phyloP scores from a whole-genome alignment of 1,140 invertebrate genomes.

The Philotrypesis tridentata region DNA sequence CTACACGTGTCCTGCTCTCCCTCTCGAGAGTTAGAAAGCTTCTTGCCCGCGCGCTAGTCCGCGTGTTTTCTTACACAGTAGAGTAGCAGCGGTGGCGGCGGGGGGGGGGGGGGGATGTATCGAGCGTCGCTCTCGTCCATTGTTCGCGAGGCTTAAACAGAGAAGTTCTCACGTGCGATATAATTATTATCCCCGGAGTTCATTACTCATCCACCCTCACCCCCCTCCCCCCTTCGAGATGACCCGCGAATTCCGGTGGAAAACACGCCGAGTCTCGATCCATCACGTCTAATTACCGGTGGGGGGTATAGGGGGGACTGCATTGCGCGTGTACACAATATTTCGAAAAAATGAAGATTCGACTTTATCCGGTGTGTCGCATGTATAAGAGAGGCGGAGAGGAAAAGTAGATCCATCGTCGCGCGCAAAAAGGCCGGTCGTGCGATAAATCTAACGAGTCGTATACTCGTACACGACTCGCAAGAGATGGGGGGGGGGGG shows the following conservation, averaged over 20 bases:
- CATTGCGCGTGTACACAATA: no score
- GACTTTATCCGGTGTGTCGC: slow-evolving; percentile 22
- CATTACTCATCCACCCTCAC: background rate
- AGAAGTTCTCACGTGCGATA: background rate
- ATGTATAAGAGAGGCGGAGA: background rate
- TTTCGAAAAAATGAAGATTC: background rate
- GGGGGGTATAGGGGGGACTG: background rate
- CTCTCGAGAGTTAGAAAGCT: background rate
- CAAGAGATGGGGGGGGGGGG: background rate
- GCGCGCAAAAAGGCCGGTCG: slow-evolving; percentile 49
- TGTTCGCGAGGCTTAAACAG: background rate
- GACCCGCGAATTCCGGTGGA: background rate
- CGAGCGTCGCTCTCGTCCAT: background rate
- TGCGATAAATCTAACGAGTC: slow-evolving; percentile 65
- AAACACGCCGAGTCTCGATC: background rate
- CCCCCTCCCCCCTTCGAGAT: no score
- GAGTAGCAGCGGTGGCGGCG: no score
- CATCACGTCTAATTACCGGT: background rate
- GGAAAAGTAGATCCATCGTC: slow-evolving; percentile 64
- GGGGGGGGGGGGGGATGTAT: no score
- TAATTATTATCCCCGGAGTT: background rate
- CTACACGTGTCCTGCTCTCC: background rate
- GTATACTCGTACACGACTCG: slow-evolving; percentile 14
- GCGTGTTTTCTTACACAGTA: no score
- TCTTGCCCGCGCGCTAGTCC: background rate